A percentile compares a stretch with the other conserved stretches of the same genome.
phyloP scores from a whole-genome alignment of 2,113 vertebrate species.

The Cynocephalus volans region DNA sequence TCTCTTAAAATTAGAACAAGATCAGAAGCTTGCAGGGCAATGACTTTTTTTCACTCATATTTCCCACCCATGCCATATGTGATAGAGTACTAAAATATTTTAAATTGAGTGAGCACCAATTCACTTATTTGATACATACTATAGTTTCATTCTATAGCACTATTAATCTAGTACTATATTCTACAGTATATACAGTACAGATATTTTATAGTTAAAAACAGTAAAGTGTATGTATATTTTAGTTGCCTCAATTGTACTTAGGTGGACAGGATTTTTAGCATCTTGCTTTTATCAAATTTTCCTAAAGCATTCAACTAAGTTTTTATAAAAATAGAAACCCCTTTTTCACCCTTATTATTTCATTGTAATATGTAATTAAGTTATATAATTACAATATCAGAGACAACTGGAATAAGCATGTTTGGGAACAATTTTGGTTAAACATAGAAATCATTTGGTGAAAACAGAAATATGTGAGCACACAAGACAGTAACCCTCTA shows the following conservation, averaged over 20 bases:
- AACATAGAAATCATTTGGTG: neutral
- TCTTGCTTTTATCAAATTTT: neutral
- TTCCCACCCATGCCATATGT: neutral
- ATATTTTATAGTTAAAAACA: neutral
- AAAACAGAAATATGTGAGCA: neutral
- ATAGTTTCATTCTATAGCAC: neutral
- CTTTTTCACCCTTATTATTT: neutral
- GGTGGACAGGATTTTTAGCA: neutral
- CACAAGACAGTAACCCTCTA: neutral
- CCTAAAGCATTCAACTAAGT: slow-evolving; percentile 21
- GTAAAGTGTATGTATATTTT: neutral
- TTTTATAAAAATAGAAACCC: neutral
- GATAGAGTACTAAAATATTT: no score
- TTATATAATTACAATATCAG: neutral
- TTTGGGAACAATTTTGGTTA: neutral
- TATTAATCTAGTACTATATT: neutral
- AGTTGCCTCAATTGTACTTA: neutral
- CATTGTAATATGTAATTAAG: neutral
- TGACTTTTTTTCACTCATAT: neutral
- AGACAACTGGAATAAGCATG: neutral
- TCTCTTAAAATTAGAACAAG: neutral
- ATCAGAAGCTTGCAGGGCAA: neutral
- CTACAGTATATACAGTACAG: neutral
- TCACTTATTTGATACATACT: no score
- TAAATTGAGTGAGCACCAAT: no score